Evolutionary conservation across 2,113 vertebrate genomes (phyloP).

Genomic region (Crotophaga sulcirostris): DNA sequence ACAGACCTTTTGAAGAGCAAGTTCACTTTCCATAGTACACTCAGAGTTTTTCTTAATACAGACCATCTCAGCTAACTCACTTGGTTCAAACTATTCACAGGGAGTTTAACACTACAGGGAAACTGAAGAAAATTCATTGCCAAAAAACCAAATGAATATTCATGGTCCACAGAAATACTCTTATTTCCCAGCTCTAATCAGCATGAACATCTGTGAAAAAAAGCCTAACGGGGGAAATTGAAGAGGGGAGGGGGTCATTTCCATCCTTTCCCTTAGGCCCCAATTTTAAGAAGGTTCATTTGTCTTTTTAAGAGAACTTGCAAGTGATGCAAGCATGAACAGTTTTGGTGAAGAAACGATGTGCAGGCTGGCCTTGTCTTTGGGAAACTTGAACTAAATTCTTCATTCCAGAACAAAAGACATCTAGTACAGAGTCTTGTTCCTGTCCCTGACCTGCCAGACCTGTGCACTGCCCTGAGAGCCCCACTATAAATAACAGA

Average conservation of each 20-base stretch:
- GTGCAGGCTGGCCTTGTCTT: not conserved
- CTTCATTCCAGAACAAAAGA: not conserved
- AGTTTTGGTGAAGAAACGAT: not conserved
- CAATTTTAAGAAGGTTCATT: slow-evolving; percentile 25
- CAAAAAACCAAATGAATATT: slow-evolving; percentile 60
- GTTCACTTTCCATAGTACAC: not conserved
- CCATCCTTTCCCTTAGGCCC: not conserved
- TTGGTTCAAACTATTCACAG: not conserved
- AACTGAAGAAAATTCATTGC: slow-evolving; percentile 21
- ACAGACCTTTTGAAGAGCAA: slow-evolving; percentile 6
- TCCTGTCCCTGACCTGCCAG: not conserved
- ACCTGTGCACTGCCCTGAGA: not conserved
- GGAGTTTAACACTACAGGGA: slow-evolving; percentile 17
- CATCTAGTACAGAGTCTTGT: not conserved
- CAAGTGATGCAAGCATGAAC: not conserved
- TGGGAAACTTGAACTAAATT: not conserved
- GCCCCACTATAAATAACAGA: not conserved
- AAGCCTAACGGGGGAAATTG: slow-evolving; percentile 24
- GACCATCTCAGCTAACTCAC: not conserved
- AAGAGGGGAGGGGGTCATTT: slow-evolving; percentile 9
- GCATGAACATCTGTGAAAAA: slow-evolving; percentile 49
- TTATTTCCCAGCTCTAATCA: slow-evolving; percentile 52
- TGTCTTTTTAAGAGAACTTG: slow-evolving; percentile 37
- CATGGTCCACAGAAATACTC: slow-evolving; percentile 42
- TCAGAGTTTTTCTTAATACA: not conserved